Base-by-base conservation (phyloP, 2,113 vertebrate species). In the Sula dactylatra region DNA sequence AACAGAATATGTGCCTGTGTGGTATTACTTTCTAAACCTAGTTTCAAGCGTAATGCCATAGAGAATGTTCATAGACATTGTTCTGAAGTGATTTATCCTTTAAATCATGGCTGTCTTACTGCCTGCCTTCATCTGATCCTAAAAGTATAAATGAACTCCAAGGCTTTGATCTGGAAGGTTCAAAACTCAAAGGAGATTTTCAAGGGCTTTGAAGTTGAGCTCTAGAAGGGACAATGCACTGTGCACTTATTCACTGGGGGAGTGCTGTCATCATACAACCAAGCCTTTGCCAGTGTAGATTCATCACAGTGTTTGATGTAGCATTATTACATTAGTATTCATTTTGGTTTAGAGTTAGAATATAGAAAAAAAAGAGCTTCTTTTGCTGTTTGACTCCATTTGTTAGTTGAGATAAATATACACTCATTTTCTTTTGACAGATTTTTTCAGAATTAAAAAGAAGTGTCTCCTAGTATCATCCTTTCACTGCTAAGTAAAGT, bases 161-260 rank as follows among this genome's bases (percentile, higher is more conserved):
- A 96, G 92, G 94, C 96, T 98, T 99, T 98, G 98, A 98, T 99
- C 98, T 98, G 88, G 87, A 89, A 97, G 97, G 97, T 97, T 96
- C 94, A 95, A 93, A 97, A 97, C 93, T 95, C 94, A 97, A 97
- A 97, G 97, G 95, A 96, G 95, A 94, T 96, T 97, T 97, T 92
- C 83, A 92, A 93, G 95, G 85, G 92, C 94, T 98, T 98, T 98
- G 97, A 98, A 97, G 97, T 97, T 96, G 94, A 90, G 93, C 98
- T 95, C 97, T 87, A 92, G 93, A 96, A 97, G 94, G 97, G 97
- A 97, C 98, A 98, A 98, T 98, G 97, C 98, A 98, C 98, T 98
- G 97, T 98, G 97, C 97, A 95, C 95, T 97, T 97, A 98, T 98
- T 98, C 98, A 96, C 66, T 93, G 85, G 71, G 90, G 85, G 77